Conservation (phyloP, 2,113 vertebrate genomes). For the Tympanuchus pallidicinctus region DNA sequence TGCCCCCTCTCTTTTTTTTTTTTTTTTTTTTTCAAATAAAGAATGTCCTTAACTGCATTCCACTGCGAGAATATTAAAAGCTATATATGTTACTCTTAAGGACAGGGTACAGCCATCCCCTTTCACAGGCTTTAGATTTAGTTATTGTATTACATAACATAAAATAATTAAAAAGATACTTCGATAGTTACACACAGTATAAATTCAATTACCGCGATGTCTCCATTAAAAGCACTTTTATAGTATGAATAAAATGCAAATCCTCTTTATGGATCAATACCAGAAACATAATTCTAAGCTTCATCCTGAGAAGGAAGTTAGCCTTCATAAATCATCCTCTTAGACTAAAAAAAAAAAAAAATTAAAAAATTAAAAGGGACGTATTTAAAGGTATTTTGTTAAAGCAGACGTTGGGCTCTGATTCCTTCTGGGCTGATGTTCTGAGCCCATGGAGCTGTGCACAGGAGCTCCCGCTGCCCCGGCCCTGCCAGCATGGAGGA, state of each 20-base stretch:
- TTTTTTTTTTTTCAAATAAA: slow-evolving; percentile 64
- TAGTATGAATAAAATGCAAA: slow-evolving; percentile 86
- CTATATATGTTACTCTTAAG: slow-evolving; percentile 74
- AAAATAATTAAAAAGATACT: slow-evolving; percentile 84
- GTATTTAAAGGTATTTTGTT: slow-evolving; percentile 56
- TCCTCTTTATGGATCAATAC: slow-evolving; percentile 84
- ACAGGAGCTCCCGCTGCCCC: background rate
- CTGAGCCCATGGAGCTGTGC: background rate
- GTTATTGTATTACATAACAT: slow-evolving; percentile 80
- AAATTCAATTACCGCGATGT: slow-evolving; percentile 85
- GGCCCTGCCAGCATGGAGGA: background rate
- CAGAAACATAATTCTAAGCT: slow-evolving; percentile 81
- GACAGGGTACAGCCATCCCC: slow-evolving; percentile 72
- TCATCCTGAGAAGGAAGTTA: slow-evolving; percentile 79
- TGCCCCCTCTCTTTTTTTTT: background rate
- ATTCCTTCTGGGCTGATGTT: slow-evolving; percentile 25
- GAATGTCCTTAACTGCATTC: slow-evolving; percentile 79
- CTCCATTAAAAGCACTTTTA: slow-evolving; percentile 86
- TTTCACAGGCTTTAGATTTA: slow-evolving; percentile 77
- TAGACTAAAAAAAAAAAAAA: slow-evolving; percentile 13
- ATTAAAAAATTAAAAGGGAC: slow-evolving; percentile 37
- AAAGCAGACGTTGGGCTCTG: slow-evolving; percentile 28
- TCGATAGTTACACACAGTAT: slow-evolving; percentile 81
- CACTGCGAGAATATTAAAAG: slow-evolving; percentile 80
- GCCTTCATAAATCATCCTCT: slow-evolving; percentile 77